Evolutionary conservation across 1,140 invertebrate genomes (phyloP), one percentile per base, ranked within the genome.

Genomic region (Ooceraea biroi): DNA sequence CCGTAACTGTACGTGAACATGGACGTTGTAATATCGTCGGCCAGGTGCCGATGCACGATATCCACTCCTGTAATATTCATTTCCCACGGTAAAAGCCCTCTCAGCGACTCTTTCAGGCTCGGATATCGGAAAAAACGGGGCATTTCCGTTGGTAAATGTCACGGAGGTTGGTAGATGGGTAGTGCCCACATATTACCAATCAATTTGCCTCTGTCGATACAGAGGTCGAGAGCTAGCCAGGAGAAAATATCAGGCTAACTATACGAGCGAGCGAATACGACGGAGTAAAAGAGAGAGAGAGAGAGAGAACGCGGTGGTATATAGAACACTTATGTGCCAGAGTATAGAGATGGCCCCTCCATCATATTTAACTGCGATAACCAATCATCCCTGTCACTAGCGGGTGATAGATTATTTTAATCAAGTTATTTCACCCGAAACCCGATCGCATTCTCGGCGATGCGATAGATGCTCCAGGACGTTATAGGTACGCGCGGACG

Each of bases 381-480:
- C 86, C 84, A 84, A 90, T 89, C 83, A 86, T 52, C 76, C 82
- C 87, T 87, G 85, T 91, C 88, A 86, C 73, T 88, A 77, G 41
- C 36, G 63, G 50, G 80, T 91, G 86, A 90, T 90, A 88, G 89
- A 90, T 91, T 85, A 89, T 89, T 91, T 90, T 91, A 91, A 90
- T 90, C 84, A 83, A 90, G 86, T 88, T 89, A 89, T 82, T 83
- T 55, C 57, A 72, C 55, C 87, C 82, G 83, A 76, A 88, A 85
- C 72, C 83, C 83, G 84, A 88, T 88, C 86, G 36, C 36, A 82
- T 88, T 77, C 41, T 61, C 36, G 22, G 41, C 44, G 61, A 61
- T 65, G 41, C 44, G 61, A 61, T 65, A 85, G 86, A 87, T 27
- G 86, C 61, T 48, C 65, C 55, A 52, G 65, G 65, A 71, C 36